phyloP scores from a whole-genome alignment of 2,113 vertebrate genomes.

The Microcebus ravelobensis region DNA sequence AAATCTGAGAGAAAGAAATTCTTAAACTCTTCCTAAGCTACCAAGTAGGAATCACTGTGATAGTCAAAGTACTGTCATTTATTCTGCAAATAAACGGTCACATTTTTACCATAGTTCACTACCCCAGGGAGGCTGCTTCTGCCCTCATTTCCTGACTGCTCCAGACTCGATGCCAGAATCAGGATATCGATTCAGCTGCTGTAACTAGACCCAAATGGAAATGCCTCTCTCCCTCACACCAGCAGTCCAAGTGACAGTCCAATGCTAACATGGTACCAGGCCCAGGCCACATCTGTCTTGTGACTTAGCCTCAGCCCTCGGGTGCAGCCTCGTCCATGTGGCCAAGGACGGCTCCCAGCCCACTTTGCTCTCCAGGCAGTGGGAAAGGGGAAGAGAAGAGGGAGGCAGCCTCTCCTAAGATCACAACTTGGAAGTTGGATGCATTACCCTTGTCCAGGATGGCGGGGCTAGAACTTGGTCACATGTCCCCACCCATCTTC shows the following conservation, averaged over 20 bases:
- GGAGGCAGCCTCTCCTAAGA: not conserved
- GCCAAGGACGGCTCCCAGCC: not conserved
- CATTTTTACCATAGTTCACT: not conserved
- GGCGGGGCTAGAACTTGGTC: not conserved
- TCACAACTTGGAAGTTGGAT: not conserved
- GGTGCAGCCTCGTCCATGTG: not conserved
- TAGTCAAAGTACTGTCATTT: not conserved
- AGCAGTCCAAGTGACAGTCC: not conserved
- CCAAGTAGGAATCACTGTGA: not conserved
- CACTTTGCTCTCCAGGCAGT: not conserved
- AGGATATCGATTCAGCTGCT: not conserved
- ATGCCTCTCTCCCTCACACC: not conserved
- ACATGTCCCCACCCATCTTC: not conserved
- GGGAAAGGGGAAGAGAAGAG: not conserved
- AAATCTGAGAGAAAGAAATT: not conserved
- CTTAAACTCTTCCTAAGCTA: not conserved
- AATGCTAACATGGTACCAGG: not conserved
- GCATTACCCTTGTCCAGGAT: not conserved
- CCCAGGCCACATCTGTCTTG: fast-evolving
- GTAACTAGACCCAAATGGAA: not conserved
- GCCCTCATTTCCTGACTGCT: not conserved
- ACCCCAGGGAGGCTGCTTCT: not conserved
- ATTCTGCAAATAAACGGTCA: not conserved
- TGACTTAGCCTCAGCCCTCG: not conserved
- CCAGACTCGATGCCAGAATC: not conserved